Evolutionary conservation across 2,888 invertebrate species (phyloP).

Genomic region (Caenorhabditis sinica): DNA sequence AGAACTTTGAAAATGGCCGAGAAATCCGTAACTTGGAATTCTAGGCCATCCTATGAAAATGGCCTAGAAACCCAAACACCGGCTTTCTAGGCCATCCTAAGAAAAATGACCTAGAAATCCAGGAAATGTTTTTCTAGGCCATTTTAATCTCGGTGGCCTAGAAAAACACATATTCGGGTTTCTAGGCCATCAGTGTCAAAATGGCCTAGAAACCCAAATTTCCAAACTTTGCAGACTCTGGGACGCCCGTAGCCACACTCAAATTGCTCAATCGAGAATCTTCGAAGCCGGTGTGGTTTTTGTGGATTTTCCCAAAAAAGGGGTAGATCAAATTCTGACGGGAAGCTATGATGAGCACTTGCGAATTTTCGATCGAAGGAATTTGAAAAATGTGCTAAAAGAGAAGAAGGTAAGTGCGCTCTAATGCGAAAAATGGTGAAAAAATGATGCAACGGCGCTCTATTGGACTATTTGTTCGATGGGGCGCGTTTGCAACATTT

Average conservation of each 20-base stretch:
- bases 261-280: constrained; percentile 44
- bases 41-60: too few species aligned
- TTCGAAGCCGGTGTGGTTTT: constrained; percentile 73
- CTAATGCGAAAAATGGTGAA: neutral
- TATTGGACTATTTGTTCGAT: neutral
- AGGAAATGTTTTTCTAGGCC: too few species aligned
- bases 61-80: too few species aligned
- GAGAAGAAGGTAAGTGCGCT: constrained; percentile 57
- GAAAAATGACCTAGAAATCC: too few species aligned
- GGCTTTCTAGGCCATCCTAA: too few species aligned
- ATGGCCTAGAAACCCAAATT: neutral
- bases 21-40: too few species aligned
- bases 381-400: constrained; percentile 47
- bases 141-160: neutral
- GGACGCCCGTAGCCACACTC: constrained; percentile 59
- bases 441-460: too few species aligned
- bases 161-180: neutral
- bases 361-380: constrained; percentile 67
- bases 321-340: constrained; percentile 62
- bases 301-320: constrained; percentile 43
- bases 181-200: neutral
- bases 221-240: constrained; percentile 50
- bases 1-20: too few species aligned
- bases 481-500: neutral
- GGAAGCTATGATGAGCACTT: constrained; percentile 72